These are phyloP conservation scores for Margarornis squamiger DNA, from an alignment of 2,797 vertebrate species.

Conservation along the genomic window DNA sequence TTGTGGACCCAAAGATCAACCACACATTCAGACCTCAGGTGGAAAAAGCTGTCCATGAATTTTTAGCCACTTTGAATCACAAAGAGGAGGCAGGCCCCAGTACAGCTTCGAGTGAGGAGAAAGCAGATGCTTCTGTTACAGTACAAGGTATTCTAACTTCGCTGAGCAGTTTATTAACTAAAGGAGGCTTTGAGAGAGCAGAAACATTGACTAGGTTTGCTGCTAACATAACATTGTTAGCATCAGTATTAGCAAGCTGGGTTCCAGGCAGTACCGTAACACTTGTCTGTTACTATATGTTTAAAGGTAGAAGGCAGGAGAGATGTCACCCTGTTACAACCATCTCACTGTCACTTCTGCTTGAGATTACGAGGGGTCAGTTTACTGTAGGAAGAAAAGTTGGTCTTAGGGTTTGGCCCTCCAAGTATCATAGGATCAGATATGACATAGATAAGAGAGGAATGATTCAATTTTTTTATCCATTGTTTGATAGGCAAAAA, in stretches of 20 bases:
- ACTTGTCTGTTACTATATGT: not conserved
- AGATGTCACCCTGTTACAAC: fast-evolving
- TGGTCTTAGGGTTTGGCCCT: not conserved
- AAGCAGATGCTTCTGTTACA: conserved; percentile 73
- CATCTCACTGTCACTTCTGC: not conserved
- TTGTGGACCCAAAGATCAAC: conserved; percentile 98
- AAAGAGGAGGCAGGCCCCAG: conserved; percentile 78
- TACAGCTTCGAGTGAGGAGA: conserved; percentile 73
- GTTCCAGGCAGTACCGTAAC: not conserved
- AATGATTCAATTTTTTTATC: not conserved
- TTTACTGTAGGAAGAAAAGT: not conserved
- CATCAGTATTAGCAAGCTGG: not conserved
- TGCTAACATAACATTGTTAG: not conserved
- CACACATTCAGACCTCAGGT: conserved; percentile 97
- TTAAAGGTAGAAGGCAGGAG: not conserved
- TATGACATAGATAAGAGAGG: not conserved
- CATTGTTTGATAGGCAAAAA: not conserved
- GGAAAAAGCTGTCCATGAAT: conserved; percentile 93
- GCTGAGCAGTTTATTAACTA: not conserved
- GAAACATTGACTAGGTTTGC: not conserved
- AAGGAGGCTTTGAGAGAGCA: not conserved
- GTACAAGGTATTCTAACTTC: conserved; percentile 79
- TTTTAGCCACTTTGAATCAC: conserved; percentile 89
- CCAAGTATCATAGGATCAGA: not conserved
- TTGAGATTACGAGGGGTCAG: not conserved